Conservation (phyloP, 53 echinoderm and acorn worm genomes). For the Antedon mediterranea region DNA sequence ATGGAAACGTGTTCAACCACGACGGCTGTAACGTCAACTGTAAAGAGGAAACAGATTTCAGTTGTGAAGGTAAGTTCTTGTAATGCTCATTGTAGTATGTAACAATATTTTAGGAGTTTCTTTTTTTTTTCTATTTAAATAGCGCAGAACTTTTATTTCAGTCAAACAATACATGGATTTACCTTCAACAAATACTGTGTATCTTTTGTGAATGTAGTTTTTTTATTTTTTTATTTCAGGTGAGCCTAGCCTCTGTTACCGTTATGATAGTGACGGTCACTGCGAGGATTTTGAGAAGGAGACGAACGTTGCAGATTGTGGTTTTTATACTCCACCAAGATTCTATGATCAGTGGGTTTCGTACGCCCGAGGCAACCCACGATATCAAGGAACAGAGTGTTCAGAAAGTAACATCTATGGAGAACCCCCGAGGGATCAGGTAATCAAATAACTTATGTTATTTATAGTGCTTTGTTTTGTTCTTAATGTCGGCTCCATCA, state of each 20-base stretch:
- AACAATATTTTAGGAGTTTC: too few relatives aligned
- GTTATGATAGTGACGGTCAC: slow-evolving; percentile 28
- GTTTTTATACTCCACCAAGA: slow-evolving; percentile 51
- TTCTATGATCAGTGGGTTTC: slow-evolving; percentile 71
- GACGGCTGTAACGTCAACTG: slow-evolving; percentile 77
- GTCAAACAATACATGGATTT: too few relatives aligned
- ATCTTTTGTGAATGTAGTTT: too few relatives aligned
- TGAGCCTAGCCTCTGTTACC: slow-evolving; percentile 56
- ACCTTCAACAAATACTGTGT: too few relatives aligned
- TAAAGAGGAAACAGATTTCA: slow-evolving; percentile 29
- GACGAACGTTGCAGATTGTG: slow-evolving; percentile 40
- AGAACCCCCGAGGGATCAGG: slow-evolving; percentile 18
- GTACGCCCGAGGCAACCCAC: slow-evolving; percentile 50
- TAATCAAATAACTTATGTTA: too few relatives aligned
- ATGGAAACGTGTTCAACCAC: slow-evolving; percentile 48
- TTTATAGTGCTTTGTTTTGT: too few relatives aligned
- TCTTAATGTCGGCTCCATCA: too few relatives aligned
- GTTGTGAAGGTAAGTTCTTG: slow-evolving; percentile 40
- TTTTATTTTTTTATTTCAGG: too few relatives aligned
- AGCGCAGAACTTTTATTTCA: too few relatives aligned
- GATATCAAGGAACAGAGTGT: slow-evolving; percentile 29
- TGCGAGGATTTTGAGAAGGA: slow-evolving; percentile 49
- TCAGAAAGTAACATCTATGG: slow-evolving; percentile 36
- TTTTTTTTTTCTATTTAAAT: too few relatives aligned
- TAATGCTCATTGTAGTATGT: too few relatives aligned